Evolutionary conservation across 1,140 invertebrate species (phyloP).

Genomic region (Pogonognathellus flavescens): DNA sequence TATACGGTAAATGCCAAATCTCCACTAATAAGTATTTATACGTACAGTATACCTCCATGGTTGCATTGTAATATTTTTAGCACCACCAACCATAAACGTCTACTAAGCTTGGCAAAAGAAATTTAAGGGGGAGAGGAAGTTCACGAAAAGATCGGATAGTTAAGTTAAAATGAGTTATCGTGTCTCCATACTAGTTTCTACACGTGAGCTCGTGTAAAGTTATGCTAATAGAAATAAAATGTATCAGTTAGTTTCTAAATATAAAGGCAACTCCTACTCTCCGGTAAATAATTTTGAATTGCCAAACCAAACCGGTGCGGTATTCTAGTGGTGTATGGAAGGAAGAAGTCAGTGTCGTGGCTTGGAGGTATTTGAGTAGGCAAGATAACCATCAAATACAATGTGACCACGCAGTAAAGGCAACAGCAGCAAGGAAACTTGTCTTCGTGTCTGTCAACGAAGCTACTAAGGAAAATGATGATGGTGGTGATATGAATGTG

Average conservation of each 20-base stretch:
- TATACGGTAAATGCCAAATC: no score
- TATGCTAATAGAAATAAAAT: neutral
- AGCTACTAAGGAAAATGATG: constrained; percentile 10
- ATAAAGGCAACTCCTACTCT: neutral
- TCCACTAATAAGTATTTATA: no score
- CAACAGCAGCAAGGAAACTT: neutral
- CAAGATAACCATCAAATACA: neutral
- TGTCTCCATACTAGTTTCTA: constrained; percentile 14
- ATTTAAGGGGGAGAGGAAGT: constrained; percentile 4
- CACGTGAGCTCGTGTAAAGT: constrained; percentile 11
- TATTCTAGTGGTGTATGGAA: no score
- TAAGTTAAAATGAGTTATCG: constrained; percentile 27
- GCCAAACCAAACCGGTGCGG: no score
- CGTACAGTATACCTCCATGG: no score
- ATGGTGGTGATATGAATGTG: constrained; percentile 34
- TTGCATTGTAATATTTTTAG: neutral
- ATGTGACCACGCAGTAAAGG: neutral
- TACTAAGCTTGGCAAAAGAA: neutral
- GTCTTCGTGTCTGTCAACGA: constrained; percentile 19
- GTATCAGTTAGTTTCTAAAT: neutral
- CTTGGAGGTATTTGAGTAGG: neutral
- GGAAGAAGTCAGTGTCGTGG: neutral
- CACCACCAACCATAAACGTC: neutral
- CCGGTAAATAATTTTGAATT: neutral
- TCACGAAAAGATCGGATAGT: constrained; percentile 24